Conservation (phyloP, 2,888 invertebrate genomes). For the Thereva unica region DNA sequence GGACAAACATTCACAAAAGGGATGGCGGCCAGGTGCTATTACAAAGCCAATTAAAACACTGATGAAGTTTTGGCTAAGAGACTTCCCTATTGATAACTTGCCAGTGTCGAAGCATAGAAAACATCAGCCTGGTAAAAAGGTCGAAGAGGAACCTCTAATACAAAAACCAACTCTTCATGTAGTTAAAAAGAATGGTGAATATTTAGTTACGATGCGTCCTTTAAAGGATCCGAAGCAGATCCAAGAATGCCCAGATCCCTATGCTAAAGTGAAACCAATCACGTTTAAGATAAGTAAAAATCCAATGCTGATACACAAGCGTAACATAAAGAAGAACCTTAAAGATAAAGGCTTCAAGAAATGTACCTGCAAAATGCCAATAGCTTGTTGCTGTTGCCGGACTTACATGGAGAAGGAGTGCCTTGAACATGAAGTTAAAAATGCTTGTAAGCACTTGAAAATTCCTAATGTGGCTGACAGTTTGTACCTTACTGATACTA, state of each 20-base stretch:
- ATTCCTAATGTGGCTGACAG: constrained; percentile 46
- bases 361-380: constrained; percentile 62
- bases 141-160: constrained; percentile 42
- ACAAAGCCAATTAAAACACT: constrained; percentile 53
- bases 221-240: constrained; percentile 66
- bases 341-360: constrained; percentile 63
- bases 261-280: constrained; percentile 70
- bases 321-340: constrained; percentile 62
- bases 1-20: constrained; percentile 46
- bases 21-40: constrained; percentile 56
- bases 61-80: constrained; percentile 54
- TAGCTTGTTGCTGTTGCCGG: constrained; percentile 53
- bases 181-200: constrained; percentile 68
- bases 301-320: constrained; percentile 59
- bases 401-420: constrained; percentile 58
- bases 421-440: constrained; percentile 60
- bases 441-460: constrained; percentile 53
- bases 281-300: constrained; percentile 69
- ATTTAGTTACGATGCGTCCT: constrained; percentile 69
- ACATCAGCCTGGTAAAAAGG: constrained; percentile 49
- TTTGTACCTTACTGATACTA: constrained; percentile 52
- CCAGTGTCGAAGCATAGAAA: constrained; percentile 50
- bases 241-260: constrained; percentile 66
- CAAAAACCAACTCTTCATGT: constrained; percentile 67
- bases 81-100: constrained; percentile 52